Evolutionary conservation across 2,797 vertebrate species (phyloP), one percentile per base, ranked within the genome.

Genomic region (Streptopelia turtur): DNA sequence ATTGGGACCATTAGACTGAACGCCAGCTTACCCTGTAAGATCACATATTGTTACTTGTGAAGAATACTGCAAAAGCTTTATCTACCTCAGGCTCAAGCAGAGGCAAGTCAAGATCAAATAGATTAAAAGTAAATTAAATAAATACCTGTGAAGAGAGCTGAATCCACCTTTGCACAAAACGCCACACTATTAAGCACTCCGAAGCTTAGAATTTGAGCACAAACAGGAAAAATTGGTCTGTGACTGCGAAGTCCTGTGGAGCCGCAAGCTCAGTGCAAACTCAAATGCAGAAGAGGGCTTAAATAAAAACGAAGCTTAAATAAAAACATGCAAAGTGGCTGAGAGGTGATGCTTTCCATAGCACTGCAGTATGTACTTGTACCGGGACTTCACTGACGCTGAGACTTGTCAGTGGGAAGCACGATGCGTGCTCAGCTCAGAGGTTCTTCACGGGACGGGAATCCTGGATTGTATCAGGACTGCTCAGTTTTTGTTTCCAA

Each of bases 101-200:
- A 81, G 83, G 61, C 77, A 94, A 65, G 52, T 81, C 45, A 53
- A 92, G 78, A 89, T 89, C 91, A 95, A 93, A 95, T 8, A 3
- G 63, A 71, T 52, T 77, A 68, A 76, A 91, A 84, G 28, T n/a
- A 23, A 80, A 71, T 25, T 83, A 89, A 92, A 94, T 82, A 71
- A 94, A 93, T 33, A 28, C 56, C 57, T 79, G 24, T 37, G 68
- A 90, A 41, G 50, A 75, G 59, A 4, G 3, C 63, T 84, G 61
- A 79, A 89, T 72, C 50, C 49, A 79, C 24, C 63, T 83, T 12
- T 41, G 65, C 39, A 68, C 37, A 81, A 68, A 71, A 45, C 10
- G n/a, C 43, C 37, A 18, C 9, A 37, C 35, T 30, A 41, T 16
- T 55, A 80, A 93, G 47, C 59, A 57, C 65, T 63, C 24, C 49